A percentile compares a stretch with the other conserved stretches of the same genome.
These are phyloP conservation scores for Danio rerio DNA, from an alignment of 2,113 vertebrate genomes.

Conservation along the genomic window GRCz12tu NC_133189.1:39423001-39423500, in stretches of 20 bases:
- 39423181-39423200: background rate
- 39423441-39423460: background rate
- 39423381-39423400: slow-evolving; percentile 40
- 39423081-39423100: background rate
- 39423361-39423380: slow-evolving; percentile 60
- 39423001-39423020: background rate
- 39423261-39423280: slow-evolving; percentile 11
- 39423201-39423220: slow-evolving; percentile 29
- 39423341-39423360: slow-evolving; percentile 1
- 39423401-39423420: slow-evolving; percentile 48
- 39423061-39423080: background rate
- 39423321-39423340: slow-evolving; percentile 43
- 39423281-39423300: slow-evolving; percentile 18
- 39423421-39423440: slow-evolving; percentile 56
- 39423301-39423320: too few species aligned
- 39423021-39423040: background rate
- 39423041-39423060: background rate
- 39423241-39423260: slow-evolving; percentile 41
- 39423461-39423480: slow-evolving; percentile 17
- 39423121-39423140: background rate
- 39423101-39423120: background rate
- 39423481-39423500: slow-evolving; percentile 19
- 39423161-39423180: slow-evolving; percentile 3
- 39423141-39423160: background rate
- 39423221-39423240: slow-evolving; percentile 45